phyloP scores from a whole-genome alignment of 2,888 invertebrate genomes.

The Elysia crispata region DNA sequence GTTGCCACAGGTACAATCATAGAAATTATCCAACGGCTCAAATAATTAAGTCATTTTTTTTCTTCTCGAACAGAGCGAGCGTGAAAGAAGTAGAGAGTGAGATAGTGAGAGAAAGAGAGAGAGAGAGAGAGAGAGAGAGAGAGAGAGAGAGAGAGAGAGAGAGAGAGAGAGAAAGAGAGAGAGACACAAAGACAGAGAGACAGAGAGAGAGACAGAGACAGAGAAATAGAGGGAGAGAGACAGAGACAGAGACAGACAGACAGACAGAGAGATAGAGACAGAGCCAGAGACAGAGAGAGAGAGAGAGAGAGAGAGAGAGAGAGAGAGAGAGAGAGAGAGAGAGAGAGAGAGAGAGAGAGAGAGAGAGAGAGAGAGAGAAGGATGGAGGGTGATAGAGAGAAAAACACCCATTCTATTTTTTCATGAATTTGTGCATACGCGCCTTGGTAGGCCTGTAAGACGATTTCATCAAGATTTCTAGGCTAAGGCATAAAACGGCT shows the following conservation, averaged over 20 bases:
- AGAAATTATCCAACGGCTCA: too few relatives aligned
- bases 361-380: neutral
- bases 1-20: too few relatives aligned
- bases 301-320: constrained; percentile 35
- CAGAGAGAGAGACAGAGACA: constrained; percentile 18
- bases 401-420: too few relatives aligned
- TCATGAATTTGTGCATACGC: too few relatives aligned
- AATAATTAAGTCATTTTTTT: too few relatives aligned
- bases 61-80: neutral
- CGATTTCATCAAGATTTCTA: too few relatives aligned
- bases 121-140: constrained; percentile 22
- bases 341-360: constrained; percentile 14
- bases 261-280: neutral
- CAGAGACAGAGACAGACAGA: neutral
- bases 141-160: constrained; percentile 32
- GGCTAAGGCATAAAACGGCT: too few relatives aligned
- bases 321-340: constrained; percentile 33
- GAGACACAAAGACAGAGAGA: neutral
- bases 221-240: neutral
- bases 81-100: neutral
- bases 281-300: neutral
- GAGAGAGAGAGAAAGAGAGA: constrained; percentile 6
- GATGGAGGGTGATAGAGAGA: too few relatives aligned
- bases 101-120: neutral
- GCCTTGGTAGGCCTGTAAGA: too few relatives aligned